Evolutionary conservation across 2,797 vertebrate species (phyloP).

Genomic region (Telmatherina bonti): DNA sequence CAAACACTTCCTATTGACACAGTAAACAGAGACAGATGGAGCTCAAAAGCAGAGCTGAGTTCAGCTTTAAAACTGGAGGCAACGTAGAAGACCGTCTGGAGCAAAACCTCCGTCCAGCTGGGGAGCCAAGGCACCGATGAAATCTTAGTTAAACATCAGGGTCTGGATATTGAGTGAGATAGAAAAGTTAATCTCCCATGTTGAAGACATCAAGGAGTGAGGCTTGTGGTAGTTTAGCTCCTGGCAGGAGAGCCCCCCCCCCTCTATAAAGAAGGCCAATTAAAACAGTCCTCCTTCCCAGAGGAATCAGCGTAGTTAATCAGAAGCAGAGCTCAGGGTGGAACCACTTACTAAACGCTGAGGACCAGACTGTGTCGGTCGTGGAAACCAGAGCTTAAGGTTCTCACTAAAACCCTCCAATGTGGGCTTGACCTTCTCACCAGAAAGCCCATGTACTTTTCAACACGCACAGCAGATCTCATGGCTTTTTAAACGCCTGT

Average conservation of each 20-base stretch:
- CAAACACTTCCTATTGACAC: conserved; percentile 66
- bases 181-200: conserved; percentile 55
- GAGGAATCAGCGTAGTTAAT: conserved; percentile 65
- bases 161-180: conserved; percentile 44
- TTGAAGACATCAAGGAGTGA: conserved; percentile 68
- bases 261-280: conserved; percentile 69
- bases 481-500: conserved; percentile 31
- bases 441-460: conserved; percentile 13
- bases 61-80: conserved; percentile 14
- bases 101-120: conserved; percentile 21
- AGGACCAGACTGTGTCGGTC: conserved; percentile 48
- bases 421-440: conserved; percentile 43
- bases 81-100: not conserved
- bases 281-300: conserved; percentile 67
- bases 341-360: conserved; percentile 54
- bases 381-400: conserved; percentile 33
- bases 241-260: conserved; percentile 70
- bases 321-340: conserved; percentile 73
- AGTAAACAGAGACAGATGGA: conserved; percentile 42
- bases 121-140: conserved; percentile 40
- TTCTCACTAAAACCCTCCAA: conserved; percentile 42
- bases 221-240: conserved; percentile 63
- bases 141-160: conserved; percentile 43
- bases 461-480: conserved; percentile 31
- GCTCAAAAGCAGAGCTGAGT: conserved; percentile 13